Evolutionary conservation across 2,113 vertebrate species (phyloP), one percentile per base, ranked within the genome.

Genomic region (Caranx melampygus): DNA sequence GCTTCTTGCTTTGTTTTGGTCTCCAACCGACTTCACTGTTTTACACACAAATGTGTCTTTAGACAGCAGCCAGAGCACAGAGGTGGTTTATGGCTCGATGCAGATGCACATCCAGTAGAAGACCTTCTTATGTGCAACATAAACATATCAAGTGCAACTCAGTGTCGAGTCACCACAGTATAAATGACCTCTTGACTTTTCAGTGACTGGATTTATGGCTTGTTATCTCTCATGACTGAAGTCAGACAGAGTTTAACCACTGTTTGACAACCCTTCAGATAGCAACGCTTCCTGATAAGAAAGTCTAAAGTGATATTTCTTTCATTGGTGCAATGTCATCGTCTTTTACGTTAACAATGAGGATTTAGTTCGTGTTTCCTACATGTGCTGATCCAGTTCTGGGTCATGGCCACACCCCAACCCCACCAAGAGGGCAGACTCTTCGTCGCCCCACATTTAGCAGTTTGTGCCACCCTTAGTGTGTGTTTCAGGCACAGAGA

Each of bases 241-340:
- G 80, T 83, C 81, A 81, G 11, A 66, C 67, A 45, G 57, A 58
- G 73, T 68, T 81, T 15, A 65, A 71, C 73, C 57, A 49, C 58
- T 58, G 51, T 65, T 52, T 58, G 57, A 72, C 33, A n/a, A 10
- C 14, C 16, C 13, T 21, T 33, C 1, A 77, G 68, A 42, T 26
- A 3, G 8, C 34, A 51, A 26, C 40, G 12, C 61, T 64, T 40
- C 21, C 11, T 3, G 49, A 81, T 72, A 75, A 69, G 58, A 33
- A 55, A 20, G 10, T 45, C 15, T 51, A 78, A 20, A 44, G 15
- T 11, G 1, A 49, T 18, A 6, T 49, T 45, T 66, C 21, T 15
- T 6, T 20, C 33, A 20, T 6, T 31, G 13, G 7, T 75, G 20
- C 51, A 37, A 57, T 1, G 26, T 64, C 57, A 40, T 34, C 10